Evolutionary conservation across 2,888 invertebrate species (phyloP).

Genomic region (Aporophyla lueneburgensis): DNA sequence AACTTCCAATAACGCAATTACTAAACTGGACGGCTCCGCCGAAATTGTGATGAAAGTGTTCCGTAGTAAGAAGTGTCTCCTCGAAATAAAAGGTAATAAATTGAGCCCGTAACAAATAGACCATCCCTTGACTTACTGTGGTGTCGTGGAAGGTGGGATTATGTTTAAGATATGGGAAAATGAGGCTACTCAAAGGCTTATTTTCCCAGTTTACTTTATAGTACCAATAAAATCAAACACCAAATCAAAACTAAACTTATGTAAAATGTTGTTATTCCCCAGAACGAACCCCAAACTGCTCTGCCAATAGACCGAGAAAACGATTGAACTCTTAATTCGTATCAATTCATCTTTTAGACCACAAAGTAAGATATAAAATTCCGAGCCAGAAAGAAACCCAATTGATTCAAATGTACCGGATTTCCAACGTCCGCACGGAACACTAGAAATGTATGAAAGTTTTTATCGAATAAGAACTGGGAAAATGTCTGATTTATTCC

Average conservation of each 20-base stretch:
- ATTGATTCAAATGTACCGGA: constrained; percentile 57
- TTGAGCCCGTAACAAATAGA: constrained; percentile 28
- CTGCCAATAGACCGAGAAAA: background rate
- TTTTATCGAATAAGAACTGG: constrained; percentile 55
- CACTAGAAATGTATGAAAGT: constrained; percentile 61
- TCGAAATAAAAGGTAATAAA: constrained; percentile 22
- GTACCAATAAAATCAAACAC: too few species aligned
- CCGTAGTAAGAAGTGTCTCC: constrained; percentile 25
- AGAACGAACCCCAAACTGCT: background rate
- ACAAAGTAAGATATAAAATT: constrained; percentile 53
- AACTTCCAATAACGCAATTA: constrained; percentile 63
- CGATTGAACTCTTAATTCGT: constrained; percentile 24
- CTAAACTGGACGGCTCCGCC: constrained; percentile 40
- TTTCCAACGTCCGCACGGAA: constrained; percentile 44
- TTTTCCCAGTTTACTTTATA: background rate
- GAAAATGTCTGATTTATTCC: constrained; percentile 62
- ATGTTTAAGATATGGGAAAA: background rate
- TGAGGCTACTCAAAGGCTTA: background rate
- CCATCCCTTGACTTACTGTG: constrained; percentile 19
- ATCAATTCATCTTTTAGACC: constrained; percentile 28
- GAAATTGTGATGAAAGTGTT: constrained; percentile 47
- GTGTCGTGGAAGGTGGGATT: background rate
- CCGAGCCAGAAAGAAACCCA: constrained; percentile 26
- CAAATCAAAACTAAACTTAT: too few species aligned
- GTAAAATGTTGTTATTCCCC: background rate